These are phyloP conservation scores for Dione vanillae DNA, from an alignment of 2,888 invertebrate genomes.

Conservation along the genomic window DNA sequence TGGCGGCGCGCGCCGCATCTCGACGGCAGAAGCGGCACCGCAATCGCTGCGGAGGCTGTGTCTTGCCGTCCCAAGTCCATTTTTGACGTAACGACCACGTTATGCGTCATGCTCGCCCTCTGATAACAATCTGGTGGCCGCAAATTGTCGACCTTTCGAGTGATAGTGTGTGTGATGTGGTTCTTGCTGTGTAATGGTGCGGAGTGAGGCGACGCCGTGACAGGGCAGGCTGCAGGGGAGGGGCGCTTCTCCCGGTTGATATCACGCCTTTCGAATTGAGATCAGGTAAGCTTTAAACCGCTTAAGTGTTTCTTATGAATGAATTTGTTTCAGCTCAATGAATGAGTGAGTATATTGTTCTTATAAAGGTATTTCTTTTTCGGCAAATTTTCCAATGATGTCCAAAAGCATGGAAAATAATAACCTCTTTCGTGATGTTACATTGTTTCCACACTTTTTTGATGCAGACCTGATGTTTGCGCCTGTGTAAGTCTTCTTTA, in stretches of 20 bases:
- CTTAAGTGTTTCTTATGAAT: constrained; percentile 38
- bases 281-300: constrained; percentile 74
- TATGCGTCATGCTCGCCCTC: constrained; percentile 64
- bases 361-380: neutral
- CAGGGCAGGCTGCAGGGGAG: constrained; percentile 64
- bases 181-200: constrained; percentile 67
- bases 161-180: constrained; percentile 63
- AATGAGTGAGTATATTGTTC: constrained; percentile 4
- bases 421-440: constrained; percentile 14
- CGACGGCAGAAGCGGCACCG: constrained; percentile 75
- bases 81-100: constrained; percentile 65
- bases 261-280: constrained; percentile 79
- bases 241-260: constrained; percentile 73
- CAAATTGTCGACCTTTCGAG: constrained; percentile 54
- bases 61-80: constrained; percentile 61
- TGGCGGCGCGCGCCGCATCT: constrained; percentile 79
- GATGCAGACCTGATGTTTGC: constrained; percentile 22
- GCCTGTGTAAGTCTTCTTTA: constrained; percentile 7
- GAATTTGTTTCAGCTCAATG: constrained; percentile 31
- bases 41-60: constrained; percentile 69
- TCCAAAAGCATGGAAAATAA: neutral
- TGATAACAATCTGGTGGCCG: constrained; percentile 52
- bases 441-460: neutral
- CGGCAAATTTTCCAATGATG: neutral
- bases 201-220: constrained; percentile 70